phyloP scores from a whole-genome alignment of 2,888 invertebrate species.

The Limnephilus lunatus region DNA sequence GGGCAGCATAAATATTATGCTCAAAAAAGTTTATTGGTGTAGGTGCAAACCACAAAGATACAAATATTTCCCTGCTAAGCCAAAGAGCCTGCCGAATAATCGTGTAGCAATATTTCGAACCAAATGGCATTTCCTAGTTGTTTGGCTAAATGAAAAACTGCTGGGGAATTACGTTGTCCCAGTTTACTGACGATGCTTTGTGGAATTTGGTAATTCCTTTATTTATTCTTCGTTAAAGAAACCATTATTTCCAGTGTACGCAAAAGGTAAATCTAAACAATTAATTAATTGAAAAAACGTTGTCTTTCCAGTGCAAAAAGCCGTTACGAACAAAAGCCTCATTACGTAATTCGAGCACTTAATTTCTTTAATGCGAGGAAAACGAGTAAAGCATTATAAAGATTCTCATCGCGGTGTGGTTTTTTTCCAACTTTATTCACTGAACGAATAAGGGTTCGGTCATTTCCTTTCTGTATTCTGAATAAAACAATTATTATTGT shows the following conservation, averaged over 20 bases:
- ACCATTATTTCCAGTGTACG: constrained; percentile 12
- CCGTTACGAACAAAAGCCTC: constrained; percentile 10
- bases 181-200: constrained; percentile 4
- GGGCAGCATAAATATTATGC: background rate
- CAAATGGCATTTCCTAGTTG: constrained; percentile 3
- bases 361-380: background rate
- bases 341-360: constrained; percentile 30
- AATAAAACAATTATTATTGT: background rate
- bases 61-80: background rate
- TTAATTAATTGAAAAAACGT: constrained; percentile 40
- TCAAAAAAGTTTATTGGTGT: background rate
- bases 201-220: constrained; percentile 22
- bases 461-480: background rate
- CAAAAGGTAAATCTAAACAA: constrained; percentile 26
- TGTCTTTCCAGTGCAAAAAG: constrained; percentile 20
- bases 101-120: background rate
- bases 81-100: background rate
- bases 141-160: constrained; percentile 19
- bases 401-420: background rate
- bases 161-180: constrained; percentile 1
- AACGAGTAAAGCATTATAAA: background rate
- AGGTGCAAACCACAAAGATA: background rate
- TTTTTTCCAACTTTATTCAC: background rate
- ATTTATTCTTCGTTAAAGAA: constrained; percentile 13
- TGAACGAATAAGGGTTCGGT: background rate